These are phyloP conservation scores for Chrysina gloriosa DNA, from an alignment of 2,888 invertebrate species.

Conservation along the genomic window DNA sequence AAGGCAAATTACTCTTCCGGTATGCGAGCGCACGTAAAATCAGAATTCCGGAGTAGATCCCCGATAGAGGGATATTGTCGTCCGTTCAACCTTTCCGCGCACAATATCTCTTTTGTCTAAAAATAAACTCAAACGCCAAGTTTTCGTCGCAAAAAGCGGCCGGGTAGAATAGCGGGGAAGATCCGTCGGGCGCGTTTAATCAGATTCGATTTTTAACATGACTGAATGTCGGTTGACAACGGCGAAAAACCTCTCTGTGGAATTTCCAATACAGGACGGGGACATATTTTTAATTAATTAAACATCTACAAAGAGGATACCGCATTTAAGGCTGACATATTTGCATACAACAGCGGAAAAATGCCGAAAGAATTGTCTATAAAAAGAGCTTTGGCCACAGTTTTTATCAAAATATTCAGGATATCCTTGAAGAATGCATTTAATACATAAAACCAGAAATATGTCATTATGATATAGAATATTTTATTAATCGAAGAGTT, in stretches of 20 bases:
- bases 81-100: slow-evolving; percentile 15
- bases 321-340: too few relatives aligned
- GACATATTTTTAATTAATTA: slow-evolving; percentile 29
- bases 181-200: slow-evolving; percentile 27
- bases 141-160: slow-evolving; percentile 25
- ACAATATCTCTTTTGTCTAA: slow-evolving; percentile 36
- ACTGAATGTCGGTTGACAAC: slow-evolving; percentile 28
- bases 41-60: slow-evolving; percentile 18
- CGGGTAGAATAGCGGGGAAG: slow-evolving; percentile 9
- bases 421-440: too few relatives aligned
- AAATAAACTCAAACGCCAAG: slow-evolving; percentile 34
- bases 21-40: slow-evolving; percentile 33
- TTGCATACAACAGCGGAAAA: too few relatives aligned
- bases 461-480: too few relatives aligned
- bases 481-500: too few relatives aligned
- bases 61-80: slow-evolving; percentile 25
- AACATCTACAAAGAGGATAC: slow-evolving; percentile 1
- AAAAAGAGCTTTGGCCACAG: too few relatives aligned
- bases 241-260: slow-evolving; percentile 1
- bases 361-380: too few relatives aligned
- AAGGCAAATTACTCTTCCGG: slow-evolving; percentile 35
- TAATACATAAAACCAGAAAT: too few relatives aligned
- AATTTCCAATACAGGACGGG: neutral
- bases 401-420: too few relatives aligned
- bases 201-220: slow-evolving; percentile 34